These are phyloP conservation scores for Echiichthys vipera DNA, from an alignment of 2,797 vertebrate species.

Conservation along the genomic window DNA sequence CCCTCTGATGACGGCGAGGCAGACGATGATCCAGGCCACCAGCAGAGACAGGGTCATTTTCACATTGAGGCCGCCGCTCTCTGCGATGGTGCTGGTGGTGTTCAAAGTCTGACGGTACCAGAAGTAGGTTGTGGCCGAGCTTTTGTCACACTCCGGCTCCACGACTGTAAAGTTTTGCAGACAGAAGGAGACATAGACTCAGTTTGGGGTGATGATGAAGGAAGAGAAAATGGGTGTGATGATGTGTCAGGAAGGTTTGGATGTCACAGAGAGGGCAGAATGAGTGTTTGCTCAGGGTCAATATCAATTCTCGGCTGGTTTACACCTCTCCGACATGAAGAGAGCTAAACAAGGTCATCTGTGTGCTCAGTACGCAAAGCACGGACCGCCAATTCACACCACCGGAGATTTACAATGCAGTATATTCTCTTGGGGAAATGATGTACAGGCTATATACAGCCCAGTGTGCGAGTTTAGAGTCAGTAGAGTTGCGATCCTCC, in stretches of 20 bases:
- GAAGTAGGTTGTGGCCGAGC: conserved; percentile 96
- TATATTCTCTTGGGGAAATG: conserved; percentile 29
- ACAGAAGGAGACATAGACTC: background rate
- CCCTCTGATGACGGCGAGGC: conserved; percentile 93
- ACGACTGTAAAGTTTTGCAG: conserved; percentile 82
- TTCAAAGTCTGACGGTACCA: conserved; percentile 95
- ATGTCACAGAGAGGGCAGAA: background rate
- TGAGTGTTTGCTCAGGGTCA: conserved; percentile 51
- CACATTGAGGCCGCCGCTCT: conserved; percentile 92
- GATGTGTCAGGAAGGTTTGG: background rate
- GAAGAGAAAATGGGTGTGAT: background rate
- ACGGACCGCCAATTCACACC: conserved; percentile 27
- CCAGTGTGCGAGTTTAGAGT: conserved; percentile 4
- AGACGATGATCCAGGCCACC: conserved; percentile 92
- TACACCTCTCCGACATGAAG: conserved; percentile 27
- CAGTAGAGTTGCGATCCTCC: background rate
- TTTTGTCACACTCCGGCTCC: conserved; percentile 93
- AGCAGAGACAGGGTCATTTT: conserved; percentile 94
- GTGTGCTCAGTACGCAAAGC: conserved; percentile 50
- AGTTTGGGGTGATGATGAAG: conserved; percentile 14
- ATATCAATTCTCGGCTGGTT: conserved; percentile 36
- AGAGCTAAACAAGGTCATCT: conserved; percentile 55
- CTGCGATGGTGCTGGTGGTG: conserved; percentile 92
- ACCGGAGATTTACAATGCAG: conserved; percentile 3
- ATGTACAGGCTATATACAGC: background rate